A percentile compares a stretch with the other conserved stretches of the same genome.
phyloP scores from a whole-genome alignment of 2,888 invertebrate genomes.

The Cheiracanthium punctorium region DNA sequence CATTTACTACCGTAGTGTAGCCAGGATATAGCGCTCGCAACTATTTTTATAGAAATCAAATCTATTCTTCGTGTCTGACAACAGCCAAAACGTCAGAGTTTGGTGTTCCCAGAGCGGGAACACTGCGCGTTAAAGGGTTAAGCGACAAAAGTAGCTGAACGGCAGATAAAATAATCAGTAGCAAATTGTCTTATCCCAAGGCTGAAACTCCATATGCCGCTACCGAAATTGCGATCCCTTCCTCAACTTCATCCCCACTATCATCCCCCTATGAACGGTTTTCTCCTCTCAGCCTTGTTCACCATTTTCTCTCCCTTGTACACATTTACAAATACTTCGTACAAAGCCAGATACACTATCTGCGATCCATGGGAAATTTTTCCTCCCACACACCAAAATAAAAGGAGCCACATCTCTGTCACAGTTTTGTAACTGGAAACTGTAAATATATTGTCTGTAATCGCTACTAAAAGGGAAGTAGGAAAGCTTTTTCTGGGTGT shows the following conservation, averaged over 20 bases:
- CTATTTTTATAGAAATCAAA: no score
- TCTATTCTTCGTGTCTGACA: no score
- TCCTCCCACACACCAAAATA: neutral
- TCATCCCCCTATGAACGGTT: neutral
- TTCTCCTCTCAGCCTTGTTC: neutral
- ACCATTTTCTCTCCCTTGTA: neutral
- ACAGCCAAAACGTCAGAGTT: no score
- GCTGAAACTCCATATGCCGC: neutral
- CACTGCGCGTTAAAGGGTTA: no score
- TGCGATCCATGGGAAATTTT: slow-evolving; percentile 26
- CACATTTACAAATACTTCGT: neutral
- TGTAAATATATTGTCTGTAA: slow-evolving; percentile 49
- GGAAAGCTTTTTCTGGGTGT: neutral
- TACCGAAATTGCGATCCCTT: neutral
- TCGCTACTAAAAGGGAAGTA: slow-evolving; percentile 18
- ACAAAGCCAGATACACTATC: neutral
- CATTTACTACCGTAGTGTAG: no score
- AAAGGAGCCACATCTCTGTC: slow-evolving; percentile 11
- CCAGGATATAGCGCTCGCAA: no score
- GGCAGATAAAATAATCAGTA: no score
- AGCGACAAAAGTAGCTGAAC: no score
- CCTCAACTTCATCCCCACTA: neutral
- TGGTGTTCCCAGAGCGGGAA: no score
- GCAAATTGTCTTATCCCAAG: no score
- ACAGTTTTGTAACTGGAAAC: slow-evolving; percentile 46